These are phyloP conservation scores for Meandrusa payeni DNA, from an alignment of 2,888 invertebrate species.

Conservation along the genomic window DNA sequence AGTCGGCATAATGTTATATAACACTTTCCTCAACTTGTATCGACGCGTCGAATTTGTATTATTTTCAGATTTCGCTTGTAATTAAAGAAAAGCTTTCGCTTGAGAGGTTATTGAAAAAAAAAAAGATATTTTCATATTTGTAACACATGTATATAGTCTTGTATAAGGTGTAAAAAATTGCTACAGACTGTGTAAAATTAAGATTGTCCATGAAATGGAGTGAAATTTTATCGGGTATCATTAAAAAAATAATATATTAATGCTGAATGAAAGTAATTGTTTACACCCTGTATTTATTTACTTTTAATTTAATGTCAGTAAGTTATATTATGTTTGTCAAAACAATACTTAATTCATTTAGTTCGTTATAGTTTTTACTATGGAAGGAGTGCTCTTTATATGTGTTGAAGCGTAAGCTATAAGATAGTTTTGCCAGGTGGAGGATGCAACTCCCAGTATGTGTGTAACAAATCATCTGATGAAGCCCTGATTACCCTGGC, in stretches of 20 bases:
- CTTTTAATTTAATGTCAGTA: conserved; percentile 38
- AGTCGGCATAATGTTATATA: no score
- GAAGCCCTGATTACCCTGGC: no score
- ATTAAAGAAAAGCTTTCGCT: conserved; percentile 32
- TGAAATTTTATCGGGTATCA: conserved; percentile 26
- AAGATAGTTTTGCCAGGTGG: no score
- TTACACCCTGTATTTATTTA: conserved; percentile 62
- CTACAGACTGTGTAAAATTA: conserved; percentile 38
- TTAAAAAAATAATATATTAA: conserved; percentile 23
- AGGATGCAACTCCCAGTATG: no score
- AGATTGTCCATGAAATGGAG: conserved; percentile 54
- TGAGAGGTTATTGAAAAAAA: conserved; percentile 31
- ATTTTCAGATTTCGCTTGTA: conserved; percentile 23
- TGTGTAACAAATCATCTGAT: no score
- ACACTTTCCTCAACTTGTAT: conserved; percentile 16
- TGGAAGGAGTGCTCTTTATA: conserved; percentile 17
- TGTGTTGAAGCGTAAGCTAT: no score
- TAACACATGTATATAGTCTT: conserved; percentile 58
- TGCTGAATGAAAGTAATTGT: conserved; percentile 43
- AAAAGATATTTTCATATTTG: conserved; percentile 61
- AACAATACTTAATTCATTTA: conserved; percentile 22
- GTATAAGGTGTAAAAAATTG: conserved; percentile 67
- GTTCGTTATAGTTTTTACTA: conserved; percentile 5
- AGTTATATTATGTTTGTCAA: conserved; percentile 16
- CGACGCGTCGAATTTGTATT: conserved; percentile 32